These are phyloP conservation scores for Lycaena phlaeas DNA, from an alignment of 2,888 invertebrate genomes.

Conservation along the genomic window DNA sequence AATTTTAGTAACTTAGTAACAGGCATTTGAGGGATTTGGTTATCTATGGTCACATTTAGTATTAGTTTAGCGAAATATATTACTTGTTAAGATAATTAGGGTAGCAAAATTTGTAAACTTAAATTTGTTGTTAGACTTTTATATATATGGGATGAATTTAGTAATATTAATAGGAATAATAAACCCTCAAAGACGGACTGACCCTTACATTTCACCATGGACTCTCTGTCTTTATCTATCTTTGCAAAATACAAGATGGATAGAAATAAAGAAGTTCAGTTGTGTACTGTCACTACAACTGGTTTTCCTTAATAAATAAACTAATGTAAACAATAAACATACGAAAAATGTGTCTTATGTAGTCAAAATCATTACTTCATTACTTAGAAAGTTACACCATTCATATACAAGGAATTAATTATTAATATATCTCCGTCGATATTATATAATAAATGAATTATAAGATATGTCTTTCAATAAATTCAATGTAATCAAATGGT, in stretches of 20 bases:
- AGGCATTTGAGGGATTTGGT: slow-evolving; percentile 3
- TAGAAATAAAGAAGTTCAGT: no score
- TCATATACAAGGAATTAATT: no score
- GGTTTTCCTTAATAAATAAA: no score
- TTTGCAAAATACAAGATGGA: no score
- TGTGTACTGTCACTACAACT: no score
- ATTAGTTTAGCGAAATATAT: background rate
- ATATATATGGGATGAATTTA: background rate
- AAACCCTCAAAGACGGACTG: background rate
- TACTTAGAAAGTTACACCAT: no score
- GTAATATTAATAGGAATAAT: background rate
- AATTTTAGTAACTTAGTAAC: slow-evolving; percentile 1
- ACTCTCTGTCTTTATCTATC: no score
- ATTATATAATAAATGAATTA: background rate
- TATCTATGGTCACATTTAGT: slow-evolving; percentile 6
- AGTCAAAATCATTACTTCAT: background rate
- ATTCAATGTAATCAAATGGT: background rate
- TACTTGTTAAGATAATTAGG: slow-evolving; percentile 1
- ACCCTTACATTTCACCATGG: no score
- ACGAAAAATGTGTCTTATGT: background rate
- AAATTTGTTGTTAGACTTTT: background rate
- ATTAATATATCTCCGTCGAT: background rate
- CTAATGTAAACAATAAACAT: no score
- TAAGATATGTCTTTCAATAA: background rate
- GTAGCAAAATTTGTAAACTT: slow-evolving; percentile 2